Evolutionary conservation across 2,888 invertebrate species (phyloP), one percentile per base, ranked within the genome.

Genomic region (Dione juno): DNA sequence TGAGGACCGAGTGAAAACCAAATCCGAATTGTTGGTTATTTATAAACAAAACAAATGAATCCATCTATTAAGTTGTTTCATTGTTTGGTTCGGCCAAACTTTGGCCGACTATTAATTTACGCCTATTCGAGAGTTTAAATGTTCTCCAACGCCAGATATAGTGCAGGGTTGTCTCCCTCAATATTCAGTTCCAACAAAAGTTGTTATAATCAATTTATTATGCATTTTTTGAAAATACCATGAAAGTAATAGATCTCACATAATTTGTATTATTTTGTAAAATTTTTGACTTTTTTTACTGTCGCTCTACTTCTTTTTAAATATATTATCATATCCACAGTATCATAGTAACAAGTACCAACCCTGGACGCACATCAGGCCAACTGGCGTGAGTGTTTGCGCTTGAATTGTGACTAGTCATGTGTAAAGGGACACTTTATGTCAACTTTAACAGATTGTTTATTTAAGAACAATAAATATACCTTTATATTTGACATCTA

Each of bases 41-140:
- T 58, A 40, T 19, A 41, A 58, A 21, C 40, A 13, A 19, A 41
- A 41, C 41, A 41, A 53, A 41, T 41, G 19, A 58, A 41, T 58
- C 13, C 41, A 13, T 41, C 19, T 58, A 41, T 58, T 58, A 41
- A 58, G 58, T 41, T 58, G 40, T 58, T 58, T 58, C 41, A 58
- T 58, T 58, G 58, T 41, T 58, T 37, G 58, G 19, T 19, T 14
- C 21, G 58, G 8, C 58, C 40, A 58, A 58, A 58, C 41, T 58
- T 58, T 21, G 58, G 13, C 41, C 1, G 16, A 16, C 40, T 58
- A 58, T 58, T 58, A 40, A 58, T 58, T 41, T 58, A 41, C 58
- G 58, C 21, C 40, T 41, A 58, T 40, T 58, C 58, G 58, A 14
- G 41, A 41, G 41, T 40, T 58, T 41, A 14, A 21, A 35, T 53